Base-by-base conservation (phyloP, 2,888 invertebrate genomes). In the Conomelus anceps region DNA sequence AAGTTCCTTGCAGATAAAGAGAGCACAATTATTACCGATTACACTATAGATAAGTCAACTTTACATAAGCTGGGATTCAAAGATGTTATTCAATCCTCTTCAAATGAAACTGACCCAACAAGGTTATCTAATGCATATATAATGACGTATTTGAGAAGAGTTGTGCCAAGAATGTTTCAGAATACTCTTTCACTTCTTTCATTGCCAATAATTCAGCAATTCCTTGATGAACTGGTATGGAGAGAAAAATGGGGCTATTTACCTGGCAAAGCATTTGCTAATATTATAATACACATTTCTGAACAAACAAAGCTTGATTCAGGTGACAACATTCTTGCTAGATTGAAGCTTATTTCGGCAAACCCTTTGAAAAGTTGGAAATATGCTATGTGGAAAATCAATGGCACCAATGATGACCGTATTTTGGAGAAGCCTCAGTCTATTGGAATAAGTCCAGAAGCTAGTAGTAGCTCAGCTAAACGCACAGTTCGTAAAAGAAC, bases 151-250 rank as follows among this genome's bases (percentile, higher is more conserved):
- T 93, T 98, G 91, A 94, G 97, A 29, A 95, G 96, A 91, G 97
- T 97, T 89, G 97, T 98, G 1, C 98, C 98, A 0, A 95, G 97
- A 92, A 98, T 98, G 97, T 98, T 98, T 94, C 96, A 98, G 94
- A 98, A 97, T 91, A 98, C 98, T 0, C 93, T 98, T 9, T 97
- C 97, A 13, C 93, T 97, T 91, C 93, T 98, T 0, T 97, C 97
- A 0, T 94, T 97, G 87, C 97, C 96, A 93, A 97, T 98, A 93
- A 97, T 98, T 92, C 98, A 98, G 93, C 97, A 98, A 93, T 98
- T 98, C 93, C 93, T 98, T 91, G 98, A 98, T 93, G 98, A 98
- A 92, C 93, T 98, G 22, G 96, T 97, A 17, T 98, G 98, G 98
- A 94, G 98, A 89, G 98, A 98, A 93, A 96, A 96, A 92, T 98